Percentiles rank a stretch among this genome's conserved stretches.
These are phyloP conservation scores for Julus scanicus DNA, from an alignment of 2,888 invertebrate genomes.

Conservation along the genomic window DNA sequence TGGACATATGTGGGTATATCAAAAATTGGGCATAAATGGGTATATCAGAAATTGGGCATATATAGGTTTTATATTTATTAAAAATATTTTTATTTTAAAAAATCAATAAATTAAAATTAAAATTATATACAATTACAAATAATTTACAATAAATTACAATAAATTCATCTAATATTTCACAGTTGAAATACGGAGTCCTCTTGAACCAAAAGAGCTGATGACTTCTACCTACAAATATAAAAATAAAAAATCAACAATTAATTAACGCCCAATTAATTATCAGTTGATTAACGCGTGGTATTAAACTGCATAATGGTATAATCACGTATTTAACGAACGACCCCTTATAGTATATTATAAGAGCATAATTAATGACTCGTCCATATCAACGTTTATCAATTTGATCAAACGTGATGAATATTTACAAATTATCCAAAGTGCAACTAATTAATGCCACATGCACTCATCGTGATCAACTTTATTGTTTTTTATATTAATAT, in stretches of 20 bases:
- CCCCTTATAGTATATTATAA: no score
- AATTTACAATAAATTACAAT: no score
- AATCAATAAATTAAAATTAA: no score
- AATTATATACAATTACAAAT: no score
- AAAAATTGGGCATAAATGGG: no score
- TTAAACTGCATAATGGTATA: background rate
- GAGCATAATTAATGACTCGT: background rate
- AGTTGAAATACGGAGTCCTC: no score
- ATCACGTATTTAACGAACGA: background rate
- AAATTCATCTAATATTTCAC: no score
- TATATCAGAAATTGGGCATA: no score
- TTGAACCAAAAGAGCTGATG: background rate
- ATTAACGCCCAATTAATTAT: background rate
- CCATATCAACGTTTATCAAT: slow-evolving; percentile 26
- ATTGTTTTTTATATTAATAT: background rate
- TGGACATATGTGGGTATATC: no score
- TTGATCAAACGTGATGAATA: background rate
- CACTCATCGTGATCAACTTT: background rate
- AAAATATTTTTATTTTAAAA: no score
- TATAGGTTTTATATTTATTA: no score
- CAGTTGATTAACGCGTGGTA: background rate
- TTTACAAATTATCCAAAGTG: slow-evolving; percentile 8
- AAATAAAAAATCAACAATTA: background rate
- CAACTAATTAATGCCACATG: slow-evolving; percentile 12
- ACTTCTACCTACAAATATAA: background rate